Percentiles rank a stretch among this genome's conserved stretches.
phyloP scores from a whole-genome alignment of 1,140 invertebrate species.

The Bombyx mandarina region DNA sequence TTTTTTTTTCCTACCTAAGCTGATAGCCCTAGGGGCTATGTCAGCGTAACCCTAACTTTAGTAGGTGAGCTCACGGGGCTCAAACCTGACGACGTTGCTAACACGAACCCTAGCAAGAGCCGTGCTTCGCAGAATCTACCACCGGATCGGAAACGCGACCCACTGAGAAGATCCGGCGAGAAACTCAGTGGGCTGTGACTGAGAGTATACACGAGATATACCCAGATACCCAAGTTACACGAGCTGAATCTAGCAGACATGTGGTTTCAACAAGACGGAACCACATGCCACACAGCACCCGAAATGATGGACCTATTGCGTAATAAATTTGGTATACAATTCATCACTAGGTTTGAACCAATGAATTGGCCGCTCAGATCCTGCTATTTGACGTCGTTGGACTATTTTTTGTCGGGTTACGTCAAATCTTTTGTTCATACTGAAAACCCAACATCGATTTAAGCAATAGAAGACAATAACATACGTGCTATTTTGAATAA shows the following conservation, averaged over 20 bases:
- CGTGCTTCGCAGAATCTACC: too few relatives aligned
- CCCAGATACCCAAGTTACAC: background rate
- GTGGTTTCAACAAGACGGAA: conserved; percentile 12
- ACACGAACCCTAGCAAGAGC: too few relatives aligned
- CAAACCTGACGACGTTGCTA: too few relatives aligned
- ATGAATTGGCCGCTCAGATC: conserved; percentile 10
- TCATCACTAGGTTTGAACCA: conserved; percentile 7
- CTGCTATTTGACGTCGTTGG: conserved; percentile 6
- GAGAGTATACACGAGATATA: too few relatives aligned
- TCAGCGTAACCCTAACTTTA: too few relatives aligned
- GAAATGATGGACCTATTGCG: conserved; percentile 5
- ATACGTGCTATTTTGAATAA: background rate
- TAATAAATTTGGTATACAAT: conserved; percentile 4
- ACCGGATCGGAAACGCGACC: too few relatives aligned
- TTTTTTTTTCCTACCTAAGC: too few relatives aligned
- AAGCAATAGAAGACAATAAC: background rate
- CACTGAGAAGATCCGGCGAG: too few relatives aligned
- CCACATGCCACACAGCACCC: conserved; percentile 8
- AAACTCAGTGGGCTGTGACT: too few relatives aligned
- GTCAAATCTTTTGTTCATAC: conserved; percentile 7
- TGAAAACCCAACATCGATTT: background rate
- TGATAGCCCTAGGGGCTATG: too few relatives aligned
- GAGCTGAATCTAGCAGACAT: conserved; percentile 4
- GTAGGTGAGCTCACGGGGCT: too few relatives aligned
- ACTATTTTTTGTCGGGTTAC: conserved; percentile 3